Evolutionary conservation across 2,113 vertebrate genomes (phyloP).

Genomic region (Neotoma lepida): DNA sequence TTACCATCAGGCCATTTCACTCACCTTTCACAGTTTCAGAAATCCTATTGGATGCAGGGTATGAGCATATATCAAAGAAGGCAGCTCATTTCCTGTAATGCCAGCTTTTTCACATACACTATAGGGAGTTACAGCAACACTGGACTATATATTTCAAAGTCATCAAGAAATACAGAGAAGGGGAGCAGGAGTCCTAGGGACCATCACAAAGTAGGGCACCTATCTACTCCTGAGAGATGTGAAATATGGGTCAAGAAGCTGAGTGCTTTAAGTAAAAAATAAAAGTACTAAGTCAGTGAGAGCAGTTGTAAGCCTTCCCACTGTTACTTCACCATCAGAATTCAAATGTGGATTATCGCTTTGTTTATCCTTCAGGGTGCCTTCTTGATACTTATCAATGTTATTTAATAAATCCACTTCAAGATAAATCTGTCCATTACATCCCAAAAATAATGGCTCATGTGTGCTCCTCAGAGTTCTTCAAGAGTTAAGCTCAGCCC

Average conservation of each 20-base stretch:
- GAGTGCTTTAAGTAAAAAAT: not conserved
- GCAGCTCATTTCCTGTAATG: not conserved
- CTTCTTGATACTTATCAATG: not conserved
- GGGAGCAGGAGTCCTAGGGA: not conserved
- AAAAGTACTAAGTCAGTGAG: not conserved
- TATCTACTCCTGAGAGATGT: not conserved
- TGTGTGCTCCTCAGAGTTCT: not conserved
- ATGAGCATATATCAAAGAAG: not conserved
- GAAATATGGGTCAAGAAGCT: not conserved
- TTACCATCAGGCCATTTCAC: not conserved
- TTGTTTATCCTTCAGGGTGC: not conserved
- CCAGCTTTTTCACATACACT: not conserved
- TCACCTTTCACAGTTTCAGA: not conserved
- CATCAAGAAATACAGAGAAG: not conserved
- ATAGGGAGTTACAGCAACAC: not conserved
- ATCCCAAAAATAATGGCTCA: not conserved
- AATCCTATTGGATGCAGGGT: not conserved
- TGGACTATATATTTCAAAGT: not conserved
- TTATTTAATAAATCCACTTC: not conserved
- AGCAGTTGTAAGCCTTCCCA: not conserved
- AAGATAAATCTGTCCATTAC: not conserved
- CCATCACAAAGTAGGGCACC: slow-evolving; percentile 19
- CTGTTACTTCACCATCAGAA: not conserved
- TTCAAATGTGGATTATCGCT: not conserved
- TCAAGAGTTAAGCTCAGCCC: not conserved